Base-by-base conservation (phyloP, 2,797 vertebrate genomes). In the Hippocampus kuda region DNA sequence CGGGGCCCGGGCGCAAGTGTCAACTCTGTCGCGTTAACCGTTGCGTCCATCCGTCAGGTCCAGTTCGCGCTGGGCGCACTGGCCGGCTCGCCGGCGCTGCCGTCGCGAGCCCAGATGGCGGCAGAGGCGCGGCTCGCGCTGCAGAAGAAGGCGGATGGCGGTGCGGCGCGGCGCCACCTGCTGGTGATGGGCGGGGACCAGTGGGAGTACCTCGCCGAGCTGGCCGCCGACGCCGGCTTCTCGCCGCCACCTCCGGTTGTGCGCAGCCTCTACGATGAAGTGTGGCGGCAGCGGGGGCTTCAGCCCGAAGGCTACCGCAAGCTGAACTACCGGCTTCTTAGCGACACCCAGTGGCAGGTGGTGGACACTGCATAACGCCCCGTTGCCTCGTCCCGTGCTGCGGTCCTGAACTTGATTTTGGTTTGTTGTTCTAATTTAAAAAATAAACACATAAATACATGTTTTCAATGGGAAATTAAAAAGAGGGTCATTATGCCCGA, bases 181-280 rank as follows among this genome's bases (percentile, higher is more conserved):
- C 74, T 92, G 72, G 46, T 75, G 8, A 49, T 93, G 70, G 77
- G 82, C 0, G 60, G 22, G 27, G 82, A 79, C 4, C 92, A 94
- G 77, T 93, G 92, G 92, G 79, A 77, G 18, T 94, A 93, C 79
- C 86, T 83, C 46, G 20, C 24, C 0, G n/a, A 30, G 0, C 86
- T 94, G 64, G 89, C 91, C 0, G 49, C 0, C 7, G 26, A 42
- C 0, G 90, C 86, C 0, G 72, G 80, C 20, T 90, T 92, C 66
- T 7, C 80, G 0, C 85, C 85, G 0, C 81, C 89, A 34, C 80
- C 80, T 0, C 86, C 89, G 0, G 85, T 84, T 0, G 9, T 80
- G 0, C 77, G 66, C 22, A 84, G 85, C 56, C 81, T 93, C 26
- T 91, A 86, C 15, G 82, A 90, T 54, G 89, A 92, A 68, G 87